Percentiles rank a stretch among this genome's conserved stretches.
These are phyloP conservation scores for Menidia menidia DNA, from an alignment of 2,797 vertebrate species.

Conservation along the genomic window DNA sequence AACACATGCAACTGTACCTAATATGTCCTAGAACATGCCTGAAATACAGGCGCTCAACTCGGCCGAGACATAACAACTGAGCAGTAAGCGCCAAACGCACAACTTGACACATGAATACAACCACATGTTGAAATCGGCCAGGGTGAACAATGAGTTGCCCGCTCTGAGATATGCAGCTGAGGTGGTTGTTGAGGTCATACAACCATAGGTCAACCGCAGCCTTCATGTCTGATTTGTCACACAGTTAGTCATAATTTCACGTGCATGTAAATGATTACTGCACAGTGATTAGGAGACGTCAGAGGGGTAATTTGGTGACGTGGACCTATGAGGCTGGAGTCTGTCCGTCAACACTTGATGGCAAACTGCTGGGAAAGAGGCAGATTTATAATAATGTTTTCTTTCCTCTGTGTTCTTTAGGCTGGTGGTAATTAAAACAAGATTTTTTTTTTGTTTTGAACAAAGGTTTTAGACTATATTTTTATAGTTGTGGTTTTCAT, in stretches of 20 bases:
- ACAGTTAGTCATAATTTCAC: constrained; percentile 36
- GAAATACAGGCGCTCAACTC: constrained; percentile 13
- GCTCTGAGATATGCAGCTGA: constrained; percentile 17
- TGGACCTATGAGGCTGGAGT: not conserved
- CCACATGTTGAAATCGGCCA: constrained; percentile 53
- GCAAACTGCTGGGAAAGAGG: constrained; percentile 33
- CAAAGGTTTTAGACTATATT: not conserved
- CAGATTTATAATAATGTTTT: constrained; percentile 49
- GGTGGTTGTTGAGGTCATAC: constrained; percentile 23
- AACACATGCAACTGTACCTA: not conserved
- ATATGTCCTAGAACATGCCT: constrained; percentile 31
- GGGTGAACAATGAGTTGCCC: not conserved
- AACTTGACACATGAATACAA: constrained; percentile 58
- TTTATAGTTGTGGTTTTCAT: constrained; percentile 28
- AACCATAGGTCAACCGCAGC: constrained; percentile 39
- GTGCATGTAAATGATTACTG: constrained; percentile 39
- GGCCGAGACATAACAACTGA: constrained; percentile 48
- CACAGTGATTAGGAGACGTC: constrained; percentile 27
- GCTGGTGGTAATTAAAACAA: constrained; percentile 41
- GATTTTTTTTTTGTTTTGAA: constrained; percentile 55
- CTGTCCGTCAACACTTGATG: constrained; percentile 16
- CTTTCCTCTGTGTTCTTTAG: constrained; percentile 6
- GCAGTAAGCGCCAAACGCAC: constrained; percentile 35
- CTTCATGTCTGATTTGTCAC: constrained; percentile 61
- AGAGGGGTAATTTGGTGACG: constrained; percentile 33